A percentile compares a stretch with the other conserved stretches of the same genome.
Evolutionary conservation across 2,797 vertebrate genomes (phyloP).

Genomic region (Pagetopsis macropterus): DNA sequence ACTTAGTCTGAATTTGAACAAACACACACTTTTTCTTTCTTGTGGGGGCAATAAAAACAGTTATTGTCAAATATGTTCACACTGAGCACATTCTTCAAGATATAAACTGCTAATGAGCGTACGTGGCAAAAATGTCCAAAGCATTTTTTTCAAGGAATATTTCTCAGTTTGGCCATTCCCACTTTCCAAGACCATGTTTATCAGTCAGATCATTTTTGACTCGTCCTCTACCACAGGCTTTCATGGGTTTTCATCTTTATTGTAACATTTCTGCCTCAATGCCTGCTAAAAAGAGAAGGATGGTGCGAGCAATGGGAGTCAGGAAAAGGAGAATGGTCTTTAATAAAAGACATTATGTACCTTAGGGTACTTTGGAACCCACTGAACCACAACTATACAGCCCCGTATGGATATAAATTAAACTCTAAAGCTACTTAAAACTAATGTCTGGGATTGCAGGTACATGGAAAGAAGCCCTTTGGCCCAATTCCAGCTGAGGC

Average conservation of each 20-base stretch:
- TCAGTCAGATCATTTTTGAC: constrained; percentile 9
- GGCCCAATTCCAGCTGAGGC: constrained; percentile 52
- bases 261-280: constrained; percentile 22
- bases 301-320: constrained; percentile 44
- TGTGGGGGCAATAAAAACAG: constrained; percentile 18
- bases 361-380: constrained; percentile 16
- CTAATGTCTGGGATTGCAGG: constrained; percentile 51
- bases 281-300: constrained; percentile 32
- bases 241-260: constrained; percentile 44
- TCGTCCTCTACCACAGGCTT: constrained; percentile 14
- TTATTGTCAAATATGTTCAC: constrained; percentile 43
- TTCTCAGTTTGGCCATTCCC: constrained; percentile 11
- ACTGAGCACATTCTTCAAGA: constrained; percentile 34
- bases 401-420: constrained; percentile 53
- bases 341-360: constrained; percentile 37
- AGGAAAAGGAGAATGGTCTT: constrained; percentile 27
- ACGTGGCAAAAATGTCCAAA: constrained; percentile 20
- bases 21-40: constrained; percentile 7
- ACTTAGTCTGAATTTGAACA: not conserved
- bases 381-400: constrained; percentile 38
- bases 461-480: constrained; percentile 56
- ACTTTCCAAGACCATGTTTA: not conserved
- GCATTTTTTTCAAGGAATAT: constrained; percentile 12
- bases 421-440: constrained; percentile 56
- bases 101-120: constrained; percentile 50